These are phyloP conservation scores for Limnephilus marmoratus DNA, from an alignment of 2,888 invertebrate species.

Conservation along the genomic window DNA sequence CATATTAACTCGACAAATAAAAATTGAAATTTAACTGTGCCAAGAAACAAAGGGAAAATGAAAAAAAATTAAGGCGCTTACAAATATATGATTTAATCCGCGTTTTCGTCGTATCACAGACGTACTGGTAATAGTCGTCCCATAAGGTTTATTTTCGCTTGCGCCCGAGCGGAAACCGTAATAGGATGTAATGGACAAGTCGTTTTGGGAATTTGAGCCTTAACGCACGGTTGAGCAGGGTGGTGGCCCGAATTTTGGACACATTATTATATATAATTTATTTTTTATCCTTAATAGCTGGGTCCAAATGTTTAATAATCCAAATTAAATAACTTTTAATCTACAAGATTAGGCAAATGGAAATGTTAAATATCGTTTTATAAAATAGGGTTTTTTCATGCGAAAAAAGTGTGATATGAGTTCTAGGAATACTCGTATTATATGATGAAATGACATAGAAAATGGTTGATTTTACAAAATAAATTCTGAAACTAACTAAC, in stretches of 20 bases:
- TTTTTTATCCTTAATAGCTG: neutral
- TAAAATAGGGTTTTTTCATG: no score
- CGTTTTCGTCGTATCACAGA: neutral
- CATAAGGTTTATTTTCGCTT: conserved; percentile 36
- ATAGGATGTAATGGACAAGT: conserved; percentile 42
- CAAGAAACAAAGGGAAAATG: neutral
- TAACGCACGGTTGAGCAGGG: conserved; percentile 21
- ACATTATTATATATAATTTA: neutral
- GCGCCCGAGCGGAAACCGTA: conserved; percentile 45
- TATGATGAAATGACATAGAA: no score
- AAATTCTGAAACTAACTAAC: no score
- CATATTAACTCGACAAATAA: no score
- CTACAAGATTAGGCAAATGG: no score
- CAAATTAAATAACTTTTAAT: no score
- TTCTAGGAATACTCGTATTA: no score
- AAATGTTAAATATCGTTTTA: no score
- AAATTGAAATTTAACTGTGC: neutral
- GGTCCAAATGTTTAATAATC: no score
- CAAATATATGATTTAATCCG: neutral
- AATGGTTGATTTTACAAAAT: no score
- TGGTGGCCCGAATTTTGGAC: neutral
- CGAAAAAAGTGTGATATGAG: no score
- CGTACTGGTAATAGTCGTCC: conserved; percentile 3
- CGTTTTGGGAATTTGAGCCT: conserved; percentile 39
- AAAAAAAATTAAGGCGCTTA: conserved; percentile 34